Base-by-base conservation (phyloP, 2,797 vertebrate species). In the Ctenopoma kingsleyae region DNA sequence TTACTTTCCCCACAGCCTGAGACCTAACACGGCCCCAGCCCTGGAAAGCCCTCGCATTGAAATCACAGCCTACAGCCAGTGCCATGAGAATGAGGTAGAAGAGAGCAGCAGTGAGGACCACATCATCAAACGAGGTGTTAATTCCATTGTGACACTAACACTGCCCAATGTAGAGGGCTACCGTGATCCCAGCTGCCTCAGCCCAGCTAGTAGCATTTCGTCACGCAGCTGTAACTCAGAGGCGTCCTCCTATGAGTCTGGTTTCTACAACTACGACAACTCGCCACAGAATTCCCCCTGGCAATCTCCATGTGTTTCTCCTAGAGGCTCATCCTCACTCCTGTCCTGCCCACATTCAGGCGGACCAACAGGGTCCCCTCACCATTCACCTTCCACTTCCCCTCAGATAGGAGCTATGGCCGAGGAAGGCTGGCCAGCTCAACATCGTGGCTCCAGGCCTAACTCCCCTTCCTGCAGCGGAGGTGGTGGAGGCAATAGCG, bases 171-270 rank as follows among this genome's bases (percentile, higher is more conserved):
- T 95, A 1, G 98, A 99, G 43, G 95, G 96, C 0, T 99, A 99
- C 87, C 94, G 98, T 19, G 98, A 99, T 85, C 98, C 97, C 0
- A 96, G 94, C 49, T 98, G 98, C 90, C 95, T 99, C 64, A 99
- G 98, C 81, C 98, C 98, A 0, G 97, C 98, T 0, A 98, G 97
- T 78, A 99, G 98, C 89, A 89, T 98, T 71, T 99, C 98, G 23
- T 99, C 98, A 6, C 96, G 98, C 65, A 99, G 98, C 92, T 98
- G 97, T 81, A 97, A 98, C 91, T 99, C 98, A 0, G 98, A 99
- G 74, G 97, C 97, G 0, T 99, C 98, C 4, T 99, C 98, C 54
- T 99, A 97, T 0, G 98, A 99, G 90, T 99, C 98, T 2, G 96
- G 96, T 90, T 98, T 98, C 0, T 98, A 96, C 87, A 97, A 97